A percentile compares a stretch with the other conserved stretches of the same genome.
Conservation (phyloP, 1,140 invertebrate species). For the Brevipalpus yothersi region DNA sequence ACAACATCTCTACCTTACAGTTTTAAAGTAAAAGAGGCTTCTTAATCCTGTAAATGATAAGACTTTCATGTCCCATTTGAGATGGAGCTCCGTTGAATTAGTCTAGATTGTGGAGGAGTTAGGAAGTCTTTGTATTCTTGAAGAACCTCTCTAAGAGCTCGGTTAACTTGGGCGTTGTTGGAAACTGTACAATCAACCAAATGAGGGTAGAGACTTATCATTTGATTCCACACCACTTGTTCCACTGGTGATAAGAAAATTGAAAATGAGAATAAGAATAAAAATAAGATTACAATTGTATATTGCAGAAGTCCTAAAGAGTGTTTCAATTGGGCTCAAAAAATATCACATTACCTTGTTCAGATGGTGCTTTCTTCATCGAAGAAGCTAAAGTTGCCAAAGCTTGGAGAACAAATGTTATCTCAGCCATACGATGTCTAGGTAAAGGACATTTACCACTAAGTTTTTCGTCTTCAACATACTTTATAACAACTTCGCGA, state of each 20-base stretch:
- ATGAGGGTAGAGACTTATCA: constrained; percentile 68
- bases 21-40: no score
- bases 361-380: constrained; percentile 64
- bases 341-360: constrained; percentile 55
- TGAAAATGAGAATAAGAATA: constrained; percentile 2
- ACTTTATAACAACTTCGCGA: constrained; percentile 66
- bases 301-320: no score
- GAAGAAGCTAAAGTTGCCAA: constrained; percentile 71
- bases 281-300: no score
- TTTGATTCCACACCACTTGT: constrained; percentile 62
- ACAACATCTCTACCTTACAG: no score
- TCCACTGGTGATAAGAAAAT: constrained; percentile 35
- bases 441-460: constrained; percentile 71
- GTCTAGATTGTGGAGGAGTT: constrained; percentile 22
- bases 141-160: constrained; percentile 56
- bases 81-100: no score
- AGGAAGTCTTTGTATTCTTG: constrained; percentile 66
- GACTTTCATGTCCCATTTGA: no score
- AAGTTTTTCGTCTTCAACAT: constrained; percentile 60
- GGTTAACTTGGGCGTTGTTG: constrained; percentile 41
- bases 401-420: constrained; percentile 87
- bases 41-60: no score
- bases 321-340: no score
- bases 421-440: constrained; percentile 76
- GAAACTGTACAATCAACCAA: constrained; percentile 66